A percentile compares a stretch with the other conserved stretches of the same genome.
Conservation (phyloP, 2,113 vertebrate species). For the Erythrocercus mccallii region DNA sequence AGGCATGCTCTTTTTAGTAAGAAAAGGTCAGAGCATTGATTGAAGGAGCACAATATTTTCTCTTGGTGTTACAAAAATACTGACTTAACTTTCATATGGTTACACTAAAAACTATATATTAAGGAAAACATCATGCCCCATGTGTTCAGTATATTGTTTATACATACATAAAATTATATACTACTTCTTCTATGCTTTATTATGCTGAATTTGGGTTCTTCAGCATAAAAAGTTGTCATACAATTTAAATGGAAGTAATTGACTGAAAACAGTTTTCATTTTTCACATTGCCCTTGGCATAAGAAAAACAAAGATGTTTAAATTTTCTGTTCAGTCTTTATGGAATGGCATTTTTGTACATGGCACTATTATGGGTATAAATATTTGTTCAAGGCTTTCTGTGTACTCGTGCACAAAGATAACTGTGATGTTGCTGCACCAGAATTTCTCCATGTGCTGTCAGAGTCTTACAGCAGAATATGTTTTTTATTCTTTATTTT, state of each 20-base stretch:
- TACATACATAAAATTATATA: background rate
- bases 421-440: background rate
- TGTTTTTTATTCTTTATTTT: slow-evolving; percentile 54
- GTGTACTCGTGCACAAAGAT: background rate
- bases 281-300: background rate
- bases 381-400: slow-evolving; percentile 7
- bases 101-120: background rate
- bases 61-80: background rate
- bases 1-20: background rate
- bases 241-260: background rate
- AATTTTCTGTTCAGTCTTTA: background rate
- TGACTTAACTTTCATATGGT: background rate
- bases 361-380: slow-evolving; percentile 11
- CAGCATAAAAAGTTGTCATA: background rate
- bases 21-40: background rate
- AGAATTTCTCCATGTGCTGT: background rate
- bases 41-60: background rate
- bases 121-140: background rate
- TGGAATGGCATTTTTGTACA: background rate
- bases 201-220: background rate
- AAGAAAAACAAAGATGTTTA: background rate
- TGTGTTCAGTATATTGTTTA: background rate
- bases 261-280: background rate
- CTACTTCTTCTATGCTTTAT: background rate
- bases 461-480: slow-evolving; percentile 18